Conservation (phyloP, 2,113 vertebrate species). For the Lota lota region DNA sequence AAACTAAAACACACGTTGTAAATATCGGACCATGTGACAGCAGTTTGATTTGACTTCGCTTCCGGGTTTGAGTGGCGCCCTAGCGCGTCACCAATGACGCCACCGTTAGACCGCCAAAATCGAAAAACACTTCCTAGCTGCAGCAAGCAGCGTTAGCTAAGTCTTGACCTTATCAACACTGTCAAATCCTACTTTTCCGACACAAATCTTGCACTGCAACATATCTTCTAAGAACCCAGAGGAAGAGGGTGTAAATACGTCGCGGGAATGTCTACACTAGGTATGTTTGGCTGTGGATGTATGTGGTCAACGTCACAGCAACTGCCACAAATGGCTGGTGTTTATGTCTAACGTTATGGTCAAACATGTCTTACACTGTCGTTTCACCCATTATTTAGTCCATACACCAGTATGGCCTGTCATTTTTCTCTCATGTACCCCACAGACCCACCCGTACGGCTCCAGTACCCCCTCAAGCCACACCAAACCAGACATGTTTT, state of each 20-base stretch:
- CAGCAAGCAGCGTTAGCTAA: not conserved
- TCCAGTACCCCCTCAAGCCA: no score
- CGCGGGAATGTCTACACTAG: constrained; percentile 22
- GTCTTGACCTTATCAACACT: not conserved
- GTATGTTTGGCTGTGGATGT: constrained; percentile 1
- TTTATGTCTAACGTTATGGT: no score
- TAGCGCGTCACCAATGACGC: not conserved
- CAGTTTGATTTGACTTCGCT: constrained; percentile 25
- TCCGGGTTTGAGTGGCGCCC: constrained; percentile 35
- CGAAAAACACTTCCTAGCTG: not conserved
- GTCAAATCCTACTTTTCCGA: constrained; percentile 24
- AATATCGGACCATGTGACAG: constrained; percentile 24
- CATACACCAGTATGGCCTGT: no score
- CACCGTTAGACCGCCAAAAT: no score
- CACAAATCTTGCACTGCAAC: constrained; percentile 18
- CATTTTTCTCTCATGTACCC: no score
- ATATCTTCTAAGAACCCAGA: constrained; percentile 6
- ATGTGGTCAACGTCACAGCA: no score
- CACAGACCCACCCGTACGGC: no score
- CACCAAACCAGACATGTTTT: no score
- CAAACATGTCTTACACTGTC: no score
- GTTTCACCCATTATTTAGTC: no score
- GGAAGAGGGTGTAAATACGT: not conserved
- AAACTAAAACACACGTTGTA: no score
- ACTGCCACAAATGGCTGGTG: no score